A percentile compares a stretch with the other conserved stretches of the same genome.
phyloP scores from a whole-genome alignment of 2,797 vertebrate species.

The Petrocephalus sullivani region DNA sequence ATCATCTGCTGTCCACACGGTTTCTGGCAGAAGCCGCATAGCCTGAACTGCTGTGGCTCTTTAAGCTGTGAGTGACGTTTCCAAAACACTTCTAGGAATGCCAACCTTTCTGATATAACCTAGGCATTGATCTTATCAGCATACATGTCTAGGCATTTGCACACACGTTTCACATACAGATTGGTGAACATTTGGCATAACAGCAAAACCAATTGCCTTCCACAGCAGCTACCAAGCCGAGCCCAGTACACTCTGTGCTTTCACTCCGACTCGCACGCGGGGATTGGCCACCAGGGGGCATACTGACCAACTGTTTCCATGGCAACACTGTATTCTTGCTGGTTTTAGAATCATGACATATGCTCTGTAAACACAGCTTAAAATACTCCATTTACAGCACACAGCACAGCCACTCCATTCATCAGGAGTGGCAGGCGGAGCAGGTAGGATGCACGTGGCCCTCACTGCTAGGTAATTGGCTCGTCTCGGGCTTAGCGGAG shows the following conservation, averaged over 20 bases:
- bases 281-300: not conserved
- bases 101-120: not conserved
- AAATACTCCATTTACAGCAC: not conserved
- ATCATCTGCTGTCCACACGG: not conserved
- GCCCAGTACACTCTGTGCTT: not conserved
- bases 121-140: not conserved
- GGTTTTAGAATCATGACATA: constrained; percentile 6
- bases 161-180: not conserved
- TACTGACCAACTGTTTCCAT: constrained; percentile 17
- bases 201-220: not conserved
- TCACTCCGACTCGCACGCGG: not conserved
- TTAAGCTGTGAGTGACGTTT: not conserved
- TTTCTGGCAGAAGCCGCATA: not conserved
- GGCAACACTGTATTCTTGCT: constrained; percentile 13
- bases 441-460: not conserved
- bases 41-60: not conserved
- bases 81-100: not conserved
- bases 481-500: not conserved
- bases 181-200: not conserved
- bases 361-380: not conserved
- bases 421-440: not conserved
- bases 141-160: not conserved
- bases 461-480: not conserved
- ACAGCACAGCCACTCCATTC: not conserved
- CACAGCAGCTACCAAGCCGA: not conserved